phyloP scores from a whole-genome alignment of 2,888 invertebrate species.

The Syritta pipiens region DNA sequence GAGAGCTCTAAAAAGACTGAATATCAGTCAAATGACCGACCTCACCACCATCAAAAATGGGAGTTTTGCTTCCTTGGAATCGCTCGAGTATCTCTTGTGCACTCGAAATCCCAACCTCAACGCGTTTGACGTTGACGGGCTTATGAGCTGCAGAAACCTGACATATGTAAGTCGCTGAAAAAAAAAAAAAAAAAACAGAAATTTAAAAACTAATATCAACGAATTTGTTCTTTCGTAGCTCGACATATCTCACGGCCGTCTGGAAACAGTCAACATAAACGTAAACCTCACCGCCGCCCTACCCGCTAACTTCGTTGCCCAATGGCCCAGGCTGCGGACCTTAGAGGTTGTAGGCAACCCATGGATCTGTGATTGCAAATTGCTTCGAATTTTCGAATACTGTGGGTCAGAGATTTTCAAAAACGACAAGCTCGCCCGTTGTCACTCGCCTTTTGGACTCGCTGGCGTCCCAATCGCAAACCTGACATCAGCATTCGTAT shows the following conservation, averaged over 20 bases:
- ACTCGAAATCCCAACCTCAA: slow-evolving; percentile 81
- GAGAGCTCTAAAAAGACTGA: slow-evolving; percentile 81
- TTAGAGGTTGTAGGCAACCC: slow-evolving; percentile 83
- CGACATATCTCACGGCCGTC: slow-evolving; percentile 83
- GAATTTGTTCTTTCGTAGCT: slow-evolving; percentile 78
- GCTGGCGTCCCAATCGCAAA: slow-evolving; percentile 74
- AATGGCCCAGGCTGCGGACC: slow-evolving; percentile 80
- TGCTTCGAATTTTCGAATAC: slow-evolving; percentile 75
- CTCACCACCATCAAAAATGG: slow-evolving; percentile 81
- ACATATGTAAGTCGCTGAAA: slow-evolving; percentile 71
- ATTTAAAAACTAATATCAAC: not conserved
- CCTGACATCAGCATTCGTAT: slow-evolving; percentile 74
- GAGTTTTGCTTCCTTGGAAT: slow-evolving; percentile 80
- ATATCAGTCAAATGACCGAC: slow-evolving; percentile 82
- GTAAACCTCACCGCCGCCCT: slow-evolving; percentile 37
- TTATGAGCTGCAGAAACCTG: slow-evolving; percentile 73
- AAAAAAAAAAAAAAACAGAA: not conserved
- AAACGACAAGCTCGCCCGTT: slow-evolving; percentile 72
- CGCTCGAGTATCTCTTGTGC: slow-evolving; percentile 78
- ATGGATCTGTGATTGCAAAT: slow-evolving; percentile 83
- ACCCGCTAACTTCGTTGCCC: slow-evolving; percentile 55
- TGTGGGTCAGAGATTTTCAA: slow-evolving; percentile 71
- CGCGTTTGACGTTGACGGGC: slow-evolving; percentile 82
- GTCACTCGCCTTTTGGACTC: slow-evolving; percentile 76
- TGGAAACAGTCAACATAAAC: slow-evolving; percentile 79